Base-by-base conservation (phyloP, 1,140 invertebrate species). In the Drosophila nasuta region DNA sequence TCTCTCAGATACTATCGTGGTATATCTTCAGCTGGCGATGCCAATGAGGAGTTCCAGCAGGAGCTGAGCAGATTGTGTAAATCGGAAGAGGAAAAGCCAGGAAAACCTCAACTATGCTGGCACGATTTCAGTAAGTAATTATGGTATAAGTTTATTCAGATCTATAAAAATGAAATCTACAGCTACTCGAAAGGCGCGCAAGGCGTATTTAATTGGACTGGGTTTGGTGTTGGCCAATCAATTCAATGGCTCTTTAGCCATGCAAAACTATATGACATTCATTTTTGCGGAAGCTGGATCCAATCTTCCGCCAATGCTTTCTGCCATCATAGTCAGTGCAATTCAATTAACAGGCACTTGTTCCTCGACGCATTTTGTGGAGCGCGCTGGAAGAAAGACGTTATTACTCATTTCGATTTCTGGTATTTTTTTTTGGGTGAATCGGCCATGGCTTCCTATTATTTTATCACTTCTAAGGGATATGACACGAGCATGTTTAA, bases 281-380 rank as follows among this genome's bases (percentile, higher is more conserved):
- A 97, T 96, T 81, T 97, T 96, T 83, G 71, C 91, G 3, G 93
- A 93, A 3, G 94, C 96, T 1, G 94, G 95, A 0, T 94, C 94
- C 1, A 91, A 76, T 11, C 74, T 97, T 0, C 86, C 94, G 1
- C 91, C 95, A 0, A 93, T 93, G 25, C 82, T 95, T 10, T 94
- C 94, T 0, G 95, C 96, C 0, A 97, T 97, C 58, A 95, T 97
- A 25, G 94, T 98, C 67, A 97, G 96, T 15, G 77, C 70, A 0
- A 93, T 94, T 62, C 93, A 94, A 51, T 67, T 93, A 1, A 30
- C 93, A 1, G 93, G 93, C 0, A 93, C 93, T 1, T 91, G 93
- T 13, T 82, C 93, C 0, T 93, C 93, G 2, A 93, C 93, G 35
- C 88, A 93, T 33, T 92, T 93, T 15, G 93, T 94, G 0, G 93